Base-by-base conservation (phyloP, 2,113 vertebrate species). In the Cebidichthys violaceus region DNA sequence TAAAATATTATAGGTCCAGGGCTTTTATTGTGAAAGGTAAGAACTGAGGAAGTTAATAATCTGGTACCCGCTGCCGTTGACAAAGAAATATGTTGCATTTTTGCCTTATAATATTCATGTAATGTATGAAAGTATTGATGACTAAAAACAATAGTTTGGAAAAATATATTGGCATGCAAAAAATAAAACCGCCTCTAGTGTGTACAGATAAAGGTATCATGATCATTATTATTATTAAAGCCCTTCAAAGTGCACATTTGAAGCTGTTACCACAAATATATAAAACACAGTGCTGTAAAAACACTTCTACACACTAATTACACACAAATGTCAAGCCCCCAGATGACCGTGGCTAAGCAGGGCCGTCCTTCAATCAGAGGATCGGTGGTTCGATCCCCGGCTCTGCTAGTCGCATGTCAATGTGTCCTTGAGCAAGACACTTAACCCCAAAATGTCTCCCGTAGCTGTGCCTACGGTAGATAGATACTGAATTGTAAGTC, bases 181-280 rank as follows among this genome's bases (percentile, higher is more conserved):
- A 37, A 37, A 37, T 1, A 41, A 39, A 47, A 18, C 6, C 11
- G 4, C 6, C 17, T 50, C 45, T 47, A 18, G 45, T 17, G 45
- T 20, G 17, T 18, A 50, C 15, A 47, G 45, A 47, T 47, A 47
- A 4, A 15, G 43, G 11, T 45, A 45, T 45, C 43, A 45, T 47
- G 18, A 47, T 50, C 4, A 50, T 10, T 9, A 7, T 52, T 22
- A 22, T 20, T 52, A 52, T 52, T 52, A 52, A 52, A 52, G 7
- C 8, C 50, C 50, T 9, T 52, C 20, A 35, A 31, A 59, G 50
- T 31, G 59, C 15, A 9, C 15, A 9, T 11, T 33, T 37, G 39
- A 62, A 31, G 62, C 62, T 69, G 29, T 73, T 20, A 62, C 24
- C n/a, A 83, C 39, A 11, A 52, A 61, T 24, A 54, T 24, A 68